Base-by-base conservation (phyloP, 2,113 vertebrate species). In the Lophochroa leadbeateri region DNA sequence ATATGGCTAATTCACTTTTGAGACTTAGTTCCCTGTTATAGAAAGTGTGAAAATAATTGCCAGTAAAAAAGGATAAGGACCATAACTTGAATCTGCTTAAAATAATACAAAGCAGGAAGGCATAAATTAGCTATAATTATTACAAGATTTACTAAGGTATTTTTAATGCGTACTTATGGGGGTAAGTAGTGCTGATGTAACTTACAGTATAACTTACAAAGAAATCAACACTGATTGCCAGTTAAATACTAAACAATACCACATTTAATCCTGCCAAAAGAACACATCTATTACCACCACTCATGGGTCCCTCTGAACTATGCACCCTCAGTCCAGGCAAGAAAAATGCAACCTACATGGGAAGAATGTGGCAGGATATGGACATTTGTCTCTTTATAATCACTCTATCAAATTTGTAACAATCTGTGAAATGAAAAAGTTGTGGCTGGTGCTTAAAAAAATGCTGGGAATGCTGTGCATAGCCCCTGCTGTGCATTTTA, bases 371-470 rank as follows among this genome's bases (percentile, higher is more conserved):
- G 7, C 11, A 72, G 28, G 28, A 57, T 61, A 37, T 37, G 19
- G 7, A 17, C 9, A 39, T 89, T 92, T 90, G 27, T 49, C 35
- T 76, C 69, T 79, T n/a, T 55, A n/a, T 71, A 79, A 92, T 77
- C 84, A 77, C 12, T 77, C 58, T 86, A 77, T 77, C 31, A 4
- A 90, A 69, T 55, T 69, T 50, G 6, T 43, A 94, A 87, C 53
- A 58, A 82, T 35, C 75, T 82, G 78, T 74, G 53, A 91, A 95
- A 96, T 67, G 13, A 90, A 68, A 86, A 94, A 77, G 15, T n/a
- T 65, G 25, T 20, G 5, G 9, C 4, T 67, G 31, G 44, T 91
- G 17, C 21, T 65, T 18, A 52, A 77, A 81, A 83, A 95, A 82
- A 17, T 57, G 6, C 21, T 87, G 50, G 7, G 7, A 95, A 78